phyloP scores from a whole-genome alignment of 2,797 vertebrate genomes.

The Tokudaia tokunoshimensis region DNA sequence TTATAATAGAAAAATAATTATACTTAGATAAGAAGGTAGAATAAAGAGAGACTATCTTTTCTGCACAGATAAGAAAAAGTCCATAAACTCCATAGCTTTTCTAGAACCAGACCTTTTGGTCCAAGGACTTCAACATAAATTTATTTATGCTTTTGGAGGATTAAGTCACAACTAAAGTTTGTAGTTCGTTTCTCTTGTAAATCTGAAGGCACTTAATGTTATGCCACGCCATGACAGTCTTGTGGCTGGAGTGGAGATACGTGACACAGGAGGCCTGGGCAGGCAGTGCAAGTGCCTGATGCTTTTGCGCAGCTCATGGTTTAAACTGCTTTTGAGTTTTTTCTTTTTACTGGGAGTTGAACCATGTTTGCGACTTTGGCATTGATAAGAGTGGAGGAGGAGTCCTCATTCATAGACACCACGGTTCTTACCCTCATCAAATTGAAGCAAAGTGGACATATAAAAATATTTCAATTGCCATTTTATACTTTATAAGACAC shows the following conservation, averaged over 20 bases:
- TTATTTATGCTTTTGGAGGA: background rate
- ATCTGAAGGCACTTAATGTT: background rate
- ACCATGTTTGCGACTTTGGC: background rate
- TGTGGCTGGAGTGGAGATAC: background rate
- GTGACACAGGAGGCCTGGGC: background rate
- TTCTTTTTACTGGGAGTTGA: background rate
- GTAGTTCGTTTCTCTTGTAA: background rate
- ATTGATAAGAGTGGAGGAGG: background rate
- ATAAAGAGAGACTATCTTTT: background rate
- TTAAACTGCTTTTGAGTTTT: background rate
- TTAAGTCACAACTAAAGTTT: background rate
- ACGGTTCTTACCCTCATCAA: background rate
- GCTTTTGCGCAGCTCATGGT: background rate
- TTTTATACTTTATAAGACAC: constrained; percentile 46
- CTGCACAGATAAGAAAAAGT: background rate
- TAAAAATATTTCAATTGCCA: constrained; percentile 56
- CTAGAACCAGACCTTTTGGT: background rate
- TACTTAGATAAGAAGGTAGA: background rate
- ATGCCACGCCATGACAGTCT: no score
- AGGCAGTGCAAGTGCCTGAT: background rate
- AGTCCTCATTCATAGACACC: background rate
- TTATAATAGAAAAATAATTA: background rate
- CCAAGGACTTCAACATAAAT: background rate
- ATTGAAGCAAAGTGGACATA: constrained; percentile 7
- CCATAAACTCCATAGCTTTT: background rate